Evolutionary conservation across 2,888 invertebrate genomes (phyloP), one percentile per base, ranked within the genome.

Genomic region (Charanyca ferruginea): DNA sequence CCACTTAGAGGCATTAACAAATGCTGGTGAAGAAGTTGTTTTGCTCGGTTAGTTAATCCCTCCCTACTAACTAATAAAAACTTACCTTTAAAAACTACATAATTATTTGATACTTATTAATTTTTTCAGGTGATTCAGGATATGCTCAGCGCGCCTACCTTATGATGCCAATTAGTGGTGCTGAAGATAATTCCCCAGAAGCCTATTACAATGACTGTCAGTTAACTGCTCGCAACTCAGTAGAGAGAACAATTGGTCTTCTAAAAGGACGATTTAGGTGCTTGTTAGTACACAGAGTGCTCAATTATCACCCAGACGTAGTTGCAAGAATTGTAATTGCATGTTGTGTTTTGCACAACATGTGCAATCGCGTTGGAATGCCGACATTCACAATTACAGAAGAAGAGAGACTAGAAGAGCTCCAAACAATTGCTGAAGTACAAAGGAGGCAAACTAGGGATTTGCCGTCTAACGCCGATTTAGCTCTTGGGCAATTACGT

Each of bases 401-500:
- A 22, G 22, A 22, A 41, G 53, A 53, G n/a, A n/a, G n/a, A n/a
- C 4, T 9, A 60, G 55, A 49, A 60, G 66, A 66, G 45, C 35
- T 25, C 16, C 59, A 66, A 44, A 54, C 38, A 51, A 54, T 66
- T 61, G 20, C 52, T 57, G 51, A 44, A 51, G 57, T 57, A 18
- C 61, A 61, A 57, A 66, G 57, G 53, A 57, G 60, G 60, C 54
- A 49, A 66, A 49, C 38, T 55, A 60, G 66, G 38, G 58, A 65
- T 65, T 65, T 65, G 47, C 58, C 48, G 28, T 53, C 52, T 47
- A 59, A 59, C 47, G 8, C 51, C 45, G 58, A 65, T 32, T 52
- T 52, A 52, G 35, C 51, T 20, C 13, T 20, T 11, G 51, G 51
- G 20, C 32, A 52, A 35, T 35, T 49, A 49, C 25, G 42, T 42